Base-by-base conservation (phyloP, 2,113 vertebrate species). In the Ranitomeya variabilis region DNA sequence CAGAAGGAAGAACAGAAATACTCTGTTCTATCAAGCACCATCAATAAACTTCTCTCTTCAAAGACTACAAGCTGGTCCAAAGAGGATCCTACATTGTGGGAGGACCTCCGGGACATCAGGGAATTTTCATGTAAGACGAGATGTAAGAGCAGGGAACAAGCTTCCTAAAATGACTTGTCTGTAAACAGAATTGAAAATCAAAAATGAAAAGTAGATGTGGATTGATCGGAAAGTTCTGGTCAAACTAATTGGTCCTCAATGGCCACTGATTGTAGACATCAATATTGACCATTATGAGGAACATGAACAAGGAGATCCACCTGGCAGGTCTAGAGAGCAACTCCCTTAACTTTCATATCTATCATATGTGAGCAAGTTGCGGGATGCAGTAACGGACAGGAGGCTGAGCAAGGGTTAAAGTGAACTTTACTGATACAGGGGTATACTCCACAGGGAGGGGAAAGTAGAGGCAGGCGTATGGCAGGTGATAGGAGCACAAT, bases 21-120 rank as follows among this genome's bases (percentile, higher is more conserved):
- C 73, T 52, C 77, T 79, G 77, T 79, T 79, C 77, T 79, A 23
- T 55, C 77, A 57, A 8, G 52, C 77, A 55, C 77, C n/a, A 21
- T 79, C 77, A 79, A 79, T 55, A 55, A 21, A 55, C 52, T 7
- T 12, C 77, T 79, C 77, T 79, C 52, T 79, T 54, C 52, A 23
- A 13, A 57, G 14, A 57, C 15, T 79, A 79, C 52, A 52, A 52
- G 45, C 8, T 23, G 51, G 45, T 57, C 52, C 77, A 79, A 79
- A 79, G 12, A 79, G 11, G 19, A 79, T 57, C 52, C 23, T 57
- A 79, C 21, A 79, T 57, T 19, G 77, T 79, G 7, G 52, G 52
- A 55, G 77, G 77, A 55, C 55, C 15, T n/a, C 18, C 3, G 9
- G n/a, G 45, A n/a, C 18, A 77, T 9, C 6, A 54, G 11, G 51